Conservation (phyloP, 1,140 invertebrate species). For the Penaeus japonicus region DNA sequence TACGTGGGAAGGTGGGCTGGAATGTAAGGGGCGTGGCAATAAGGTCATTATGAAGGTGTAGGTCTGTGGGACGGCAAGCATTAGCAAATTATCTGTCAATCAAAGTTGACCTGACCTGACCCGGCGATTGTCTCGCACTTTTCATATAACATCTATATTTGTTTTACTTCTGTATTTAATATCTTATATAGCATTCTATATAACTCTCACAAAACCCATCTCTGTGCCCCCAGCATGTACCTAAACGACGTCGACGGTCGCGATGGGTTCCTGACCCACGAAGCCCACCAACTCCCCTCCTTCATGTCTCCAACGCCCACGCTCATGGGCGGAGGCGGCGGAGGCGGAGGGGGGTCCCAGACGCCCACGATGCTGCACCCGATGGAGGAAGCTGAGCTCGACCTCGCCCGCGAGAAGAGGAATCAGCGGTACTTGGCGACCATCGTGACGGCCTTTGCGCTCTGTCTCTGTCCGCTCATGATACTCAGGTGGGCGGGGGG, state of each 20-base stretch:
- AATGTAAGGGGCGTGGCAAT: too few species aligned
- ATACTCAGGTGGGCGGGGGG: conserved; percentile 68
- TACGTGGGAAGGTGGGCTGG: too few species aligned
- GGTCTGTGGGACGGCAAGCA: too few species aligned
- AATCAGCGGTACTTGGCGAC: conserved; percentile 74
- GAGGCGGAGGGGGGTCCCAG: neutral
- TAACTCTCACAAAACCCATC: neutral
- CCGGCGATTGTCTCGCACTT: too few species aligned
- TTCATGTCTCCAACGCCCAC: conserved; percentile 22
- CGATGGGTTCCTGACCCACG: neutral
- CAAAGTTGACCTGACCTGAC: too few species aligned
- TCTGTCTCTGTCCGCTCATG: conserved; percentile 75
- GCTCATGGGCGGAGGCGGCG: neutral
- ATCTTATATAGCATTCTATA: too few species aligned
- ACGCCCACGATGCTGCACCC: conserved; percentile 60
- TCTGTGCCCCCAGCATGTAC: neutral
- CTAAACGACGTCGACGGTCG: conserved; percentile 33
- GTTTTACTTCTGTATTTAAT: too few species aligned
- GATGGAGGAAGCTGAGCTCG: conserved; percentile 71
- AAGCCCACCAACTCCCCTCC: conserved; percentile 39
- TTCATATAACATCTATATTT: too few species aligned
- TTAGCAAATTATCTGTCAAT: too few species aligned
- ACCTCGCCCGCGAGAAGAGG: conserved; percentile 70
- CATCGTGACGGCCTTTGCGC: conserved; percentile 73
- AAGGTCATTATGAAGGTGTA: too few species aligned